Evolutionary conservation across 1,140 invertebrate genomes (phyloP), one percentile per base, ranked within the genome.

Genomic region (Manduca sexta): DNA sequence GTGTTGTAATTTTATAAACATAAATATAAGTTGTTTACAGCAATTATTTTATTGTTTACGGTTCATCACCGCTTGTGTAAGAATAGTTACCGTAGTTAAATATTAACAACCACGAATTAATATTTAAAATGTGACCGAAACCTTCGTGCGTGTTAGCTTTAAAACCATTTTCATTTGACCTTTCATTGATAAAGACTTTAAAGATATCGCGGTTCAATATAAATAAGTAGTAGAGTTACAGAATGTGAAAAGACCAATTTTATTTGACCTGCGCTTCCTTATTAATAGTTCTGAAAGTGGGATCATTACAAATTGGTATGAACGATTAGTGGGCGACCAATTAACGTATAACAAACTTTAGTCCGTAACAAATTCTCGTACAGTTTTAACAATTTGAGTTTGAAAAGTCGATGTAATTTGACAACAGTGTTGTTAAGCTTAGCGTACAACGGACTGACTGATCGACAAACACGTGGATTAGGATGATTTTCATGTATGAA

Each of bases 301-400:
- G 57, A 29, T 75, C 66, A 54, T 14, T 18, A 34, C 48, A 51
- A 14, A 45, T 14, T 68, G 71, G 71, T 42, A 41, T 34, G 45
- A 41, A 30, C 13, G 37, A 55, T 54, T 67, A 55, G 69, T 61
- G 64, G 54, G 66, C 63, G 68, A 80, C 70, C 76, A 84, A 84
- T 82, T 84, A 80, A 69, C 59, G 71, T 65, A 77, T 79, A 84
- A 82, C 76, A 75, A 80, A 82, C 80, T 80, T 66, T 66, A 35
- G 53, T 64, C 73, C 74, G 74, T 80, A 71, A 74, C 80, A 56
- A 82, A 84, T 84, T 64, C 62, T 84, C 80, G 69, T 82, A 84
- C 76, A 84, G 78, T 84, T 84, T 82, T 79, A 84, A 84, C 78
- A 80, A 84, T 84, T 84, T 78, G 63, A 77, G 68, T 74, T 69